Evolutionary conservation across 2,888 invertebrate species (phyloP), one percentile per base, ranked within the genome.

Genomic region (Ametastegia equiseti): DNA sequence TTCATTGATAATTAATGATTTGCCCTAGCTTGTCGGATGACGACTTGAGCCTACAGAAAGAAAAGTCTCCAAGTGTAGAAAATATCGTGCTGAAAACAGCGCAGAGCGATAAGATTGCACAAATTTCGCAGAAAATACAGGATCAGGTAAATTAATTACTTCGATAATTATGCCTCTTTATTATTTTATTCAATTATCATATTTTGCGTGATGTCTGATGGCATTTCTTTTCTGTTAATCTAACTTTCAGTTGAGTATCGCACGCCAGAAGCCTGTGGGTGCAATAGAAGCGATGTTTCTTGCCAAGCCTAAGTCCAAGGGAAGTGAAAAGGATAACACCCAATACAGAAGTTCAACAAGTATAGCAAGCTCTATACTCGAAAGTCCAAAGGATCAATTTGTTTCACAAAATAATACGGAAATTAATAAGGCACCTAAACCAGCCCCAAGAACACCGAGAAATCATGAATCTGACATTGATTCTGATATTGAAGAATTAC

Each of bases 41-140:
- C 11, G 78, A 57, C 11, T 42, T 11, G 15, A 63, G 45, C 27
- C 42, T 36, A n/a, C 42, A 57, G 27, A 81, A 83, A 63, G 84
- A 85, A 19, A 86, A 84, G 39, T 82, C 84, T 6, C 42, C 81
- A 47, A 84, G 84, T 36, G 84, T 85, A 23, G 87, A 86, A 71
- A 88, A 86, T 71, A 92, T 93, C 81, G 90, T 92, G 84, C 86
- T 93, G n/a, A 91, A 91, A 83, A 92, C 93, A 15, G 91, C 92
- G 19, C 93, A 93, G 63, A 93, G 93, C 85, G 92, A 93, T 27
- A 94, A 93, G 88, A 93, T 94, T 73, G 93, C 93, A 2, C 93
- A 93, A 89, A 89, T 94, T 80, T 93, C 93, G 80, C 91, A 93
- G 85, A 92, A 92, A n/a, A 94, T 94, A 47, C 94, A 94, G 87